These are phyloP conservation scores for Matsumyia berberina DNA, from an alignment of 2,888 invertebrate genomes.

Conservation along the genomic window DNA sequence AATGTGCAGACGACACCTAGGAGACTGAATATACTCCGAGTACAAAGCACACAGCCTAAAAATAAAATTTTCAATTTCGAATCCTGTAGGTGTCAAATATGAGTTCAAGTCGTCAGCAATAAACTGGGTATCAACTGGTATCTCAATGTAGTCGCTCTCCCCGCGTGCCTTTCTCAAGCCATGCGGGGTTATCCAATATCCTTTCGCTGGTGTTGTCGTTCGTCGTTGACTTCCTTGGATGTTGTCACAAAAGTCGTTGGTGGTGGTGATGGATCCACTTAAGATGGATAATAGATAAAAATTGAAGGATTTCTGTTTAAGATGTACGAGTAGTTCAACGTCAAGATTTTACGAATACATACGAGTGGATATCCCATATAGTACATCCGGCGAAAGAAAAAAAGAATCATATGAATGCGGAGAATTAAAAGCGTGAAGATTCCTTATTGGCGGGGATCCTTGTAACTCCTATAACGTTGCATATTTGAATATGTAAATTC, in stretches of 20 bases:
- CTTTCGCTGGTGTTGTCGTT: background rate
- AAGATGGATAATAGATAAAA: slow-evolving; percentile 37
- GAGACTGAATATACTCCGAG: background rate
- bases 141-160: background rate
- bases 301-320: slow-evolving; percentile 18
- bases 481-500: slow-evolving; percentile 20
- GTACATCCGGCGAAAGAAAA: background rate
- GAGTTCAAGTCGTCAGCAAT: slow-evolving; percentile 36
- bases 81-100: slow-evolving; percentile 36
- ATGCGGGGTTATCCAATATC: slow-evolving; percentile 2
- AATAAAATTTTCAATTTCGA: slow-evolving; percentile 36
- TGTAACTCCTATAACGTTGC: background rate
- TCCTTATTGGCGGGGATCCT: background rate
- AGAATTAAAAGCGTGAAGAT: background rate
- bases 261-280: slow-evolving; percentile 3
- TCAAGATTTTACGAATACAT: background rate
- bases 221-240: background rate
- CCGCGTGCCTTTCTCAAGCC: background rate
- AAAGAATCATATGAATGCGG: background rate
- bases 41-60: slow-evolving; percentile 10
- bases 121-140: slow-evolving; percentile 14
- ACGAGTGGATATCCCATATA: too few relatives aligned
- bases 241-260: slow-evolving; percentile 2
- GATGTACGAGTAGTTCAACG: background rate
- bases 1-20: background rate